A percentile compares a stretch with the other conserved stretches of the same genome.
Conservation (phyloP, 2,888 invertebrate species). For the Poecilobothrus nobilitatus region DNA sequence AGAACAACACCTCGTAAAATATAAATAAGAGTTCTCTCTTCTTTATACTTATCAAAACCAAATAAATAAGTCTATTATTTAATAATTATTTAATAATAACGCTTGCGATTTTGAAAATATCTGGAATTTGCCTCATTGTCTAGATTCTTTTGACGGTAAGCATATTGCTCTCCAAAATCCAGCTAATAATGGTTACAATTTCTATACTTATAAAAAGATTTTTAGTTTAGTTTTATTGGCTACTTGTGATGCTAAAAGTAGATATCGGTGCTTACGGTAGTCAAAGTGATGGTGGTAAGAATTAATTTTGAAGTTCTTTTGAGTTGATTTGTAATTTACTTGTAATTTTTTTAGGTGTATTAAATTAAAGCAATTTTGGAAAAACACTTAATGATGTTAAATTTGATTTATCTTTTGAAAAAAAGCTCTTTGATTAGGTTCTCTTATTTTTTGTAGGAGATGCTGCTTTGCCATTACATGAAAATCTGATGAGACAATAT, state of each 20-base stretch:
- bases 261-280: conserved; percentile 23
- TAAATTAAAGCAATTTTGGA: conserved; percentile 13
- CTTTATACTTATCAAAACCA: conserved; percentile 5
- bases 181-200: conserved; percentile 23
- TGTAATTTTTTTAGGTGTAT: conserved; percentile 10
- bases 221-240: conserved; percentile 24
- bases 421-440: not conserved
- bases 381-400: not conserved
- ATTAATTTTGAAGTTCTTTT: conserved; percentile 8
- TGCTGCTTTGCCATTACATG: conserved; percentile 22
- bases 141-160: conserved; percentile 26
- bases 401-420: conserved; percentile 11
- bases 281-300: conserved; percentile 21
- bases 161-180: conserved; percentile 26
- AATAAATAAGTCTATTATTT: not conserved
- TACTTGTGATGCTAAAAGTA: conserved; percentile 20
- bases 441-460: conserved; percentile 19
- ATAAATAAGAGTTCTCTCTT: conserved; percentile 8
- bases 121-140: conserved; percentile 27
- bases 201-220: conserved; percentile 25
- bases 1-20: conserved; percentile 13
- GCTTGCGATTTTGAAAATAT: conserved; percentile 21
- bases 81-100: too few species aligned
- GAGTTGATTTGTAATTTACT: not conserved
- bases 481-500: conserved; percentile 15